phyloP scores from a whole-genome alignment of 1,140 invertebrate genomes.

The Drosophila nasuta region DNA sequence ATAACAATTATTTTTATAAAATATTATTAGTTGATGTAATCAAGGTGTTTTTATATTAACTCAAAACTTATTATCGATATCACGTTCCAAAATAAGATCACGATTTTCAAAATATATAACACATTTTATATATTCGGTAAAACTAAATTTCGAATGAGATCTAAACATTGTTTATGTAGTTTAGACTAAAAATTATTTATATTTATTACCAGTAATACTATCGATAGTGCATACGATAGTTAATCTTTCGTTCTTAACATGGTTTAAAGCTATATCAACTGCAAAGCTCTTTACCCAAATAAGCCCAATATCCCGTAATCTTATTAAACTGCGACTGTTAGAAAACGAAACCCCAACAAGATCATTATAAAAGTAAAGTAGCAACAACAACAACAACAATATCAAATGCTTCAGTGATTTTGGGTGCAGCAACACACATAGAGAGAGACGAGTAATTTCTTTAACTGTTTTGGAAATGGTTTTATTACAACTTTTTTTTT shows the following conservation, averaged over 20 bases:
- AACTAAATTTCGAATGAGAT: no score
- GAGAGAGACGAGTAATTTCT: constrained; percentile 33
- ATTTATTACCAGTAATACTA: not conserved
- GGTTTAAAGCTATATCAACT: not conserved
- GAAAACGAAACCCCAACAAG: constrained; percentile 24
- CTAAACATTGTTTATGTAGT: no score
- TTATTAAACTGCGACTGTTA: constrained; percentile 4
- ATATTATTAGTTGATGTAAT: no score
- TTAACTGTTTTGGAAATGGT: constrained; percentile 35
- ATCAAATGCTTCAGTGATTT: constrained; percentile 63
- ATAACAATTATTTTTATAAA: no score
- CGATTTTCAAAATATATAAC: no score
- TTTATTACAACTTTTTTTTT: constrained; percentile 14
- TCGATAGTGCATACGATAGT: not conserved
- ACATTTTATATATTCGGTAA: no score
- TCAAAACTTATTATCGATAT: no score
- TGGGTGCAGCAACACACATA: constrained; percentile 52
- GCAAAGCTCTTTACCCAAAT: not conserved
- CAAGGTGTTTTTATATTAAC: no score
- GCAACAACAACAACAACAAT: constrained; percentile 18
- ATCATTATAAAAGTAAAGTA: constrained; percentile 24
- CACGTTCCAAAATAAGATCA: no score
- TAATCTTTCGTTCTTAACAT: not conserved
- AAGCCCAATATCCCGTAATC: constrained; percentile 1
- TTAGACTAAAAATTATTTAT: no score